These are phyloP conservation scores for Zaprionus inermis DNA, from an alignment of 1,140 invertebrate genomes.

Conservation along the genomic window DNA sequence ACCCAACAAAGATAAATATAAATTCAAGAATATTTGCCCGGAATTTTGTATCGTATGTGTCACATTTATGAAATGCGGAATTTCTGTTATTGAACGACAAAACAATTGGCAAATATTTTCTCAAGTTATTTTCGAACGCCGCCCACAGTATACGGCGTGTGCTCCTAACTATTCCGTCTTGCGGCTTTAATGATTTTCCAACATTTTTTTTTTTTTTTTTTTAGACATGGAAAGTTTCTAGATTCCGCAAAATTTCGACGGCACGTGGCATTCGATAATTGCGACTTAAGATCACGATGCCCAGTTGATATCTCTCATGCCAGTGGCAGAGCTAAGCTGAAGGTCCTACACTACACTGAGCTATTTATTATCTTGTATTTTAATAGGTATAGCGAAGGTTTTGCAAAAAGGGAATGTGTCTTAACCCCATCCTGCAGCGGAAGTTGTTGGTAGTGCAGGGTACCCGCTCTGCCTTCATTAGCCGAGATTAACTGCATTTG, in stretches of 20 bases:
- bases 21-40: not conserved
- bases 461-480: not conserved
- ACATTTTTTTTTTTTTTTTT: slow-evolving; percentile 14
- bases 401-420: no score
- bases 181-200: slow-evolving; percentile 23
- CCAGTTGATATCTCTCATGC: not conserved
- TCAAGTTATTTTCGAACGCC: slow-evolving; percentile 38
- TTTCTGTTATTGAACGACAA: slow-evolving; percentile 60
- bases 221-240: slow-evolving; percentile 55
- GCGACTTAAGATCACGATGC: slow-evolving; percentile 14
- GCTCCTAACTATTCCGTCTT: slow-evolving; percentile 32
- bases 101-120: slow-evolving; percentile 62
- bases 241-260: slow-evolving; percentile 23
- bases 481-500: not conserved
- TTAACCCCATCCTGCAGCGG: not conserved
- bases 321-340: no score
- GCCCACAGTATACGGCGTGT: not conserved
- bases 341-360: no score
- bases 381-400: no score
- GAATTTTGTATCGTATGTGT: slow-evolving; percentile 43
- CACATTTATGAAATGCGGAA: slow-evolving; percentile 63
- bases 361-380: no score
- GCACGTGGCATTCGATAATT: slow-evolving; percentile 55
- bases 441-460: not conserved
- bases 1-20: slow-evolving; percentile 30